Base-by-base conservation (phyloP, 2,113 vertebrate genomes). In the Pteropus alecto region DNA sequence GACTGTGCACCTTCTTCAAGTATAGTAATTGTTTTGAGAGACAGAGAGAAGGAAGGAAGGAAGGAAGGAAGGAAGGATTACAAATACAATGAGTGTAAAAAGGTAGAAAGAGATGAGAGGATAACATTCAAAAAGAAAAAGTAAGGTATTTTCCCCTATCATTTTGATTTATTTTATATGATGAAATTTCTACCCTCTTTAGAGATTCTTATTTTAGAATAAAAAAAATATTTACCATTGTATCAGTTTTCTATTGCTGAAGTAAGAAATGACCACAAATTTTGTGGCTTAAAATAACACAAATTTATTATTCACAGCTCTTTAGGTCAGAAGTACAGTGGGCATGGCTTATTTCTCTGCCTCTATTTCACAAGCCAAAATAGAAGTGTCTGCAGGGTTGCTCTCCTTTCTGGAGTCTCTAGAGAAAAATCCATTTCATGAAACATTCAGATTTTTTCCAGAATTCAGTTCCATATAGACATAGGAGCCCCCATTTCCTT, bases 111-210 rank as follows among this genome's bases (percentile, higher is more conserved):
- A 28, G 30, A 93, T 22, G 6, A 28, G 9, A 30, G 5, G 60
- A 85, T 76, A 76, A 83, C 56, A 94, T 82, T 83, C 46, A 94
- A 30, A 43, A 74, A 67, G 35, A 89, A 43, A 43, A 87, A n/a
- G 28, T 41, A 65, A 76, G 30, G 35, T 76, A 33, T n/a, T 63
- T 74, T 14, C 19, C 30, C 18, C 9, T 67, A 48, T 70, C 60
- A 95, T 87, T n/a, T n/a, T 2, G 46, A 78, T 90, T 91, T 96
- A 86, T 63, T 74, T 33, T 78, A 51, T 90, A 97, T 97, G 86
- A 41, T 96, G 71, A 97, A 11, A 68, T 73, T 74, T 83, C 28
- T 79, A 35, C 6, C 48, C 73, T 77, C 76, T 68, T 56, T 13
- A 67, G 19, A 96, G 22, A 19, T 88, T 41, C 46, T 87, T 38